These are phyloP conservation scores for Poeciliopsis turneri DNA, from an alignment of 2,797 vertebrate genomes.

Conservation along the genomic window DNA sequence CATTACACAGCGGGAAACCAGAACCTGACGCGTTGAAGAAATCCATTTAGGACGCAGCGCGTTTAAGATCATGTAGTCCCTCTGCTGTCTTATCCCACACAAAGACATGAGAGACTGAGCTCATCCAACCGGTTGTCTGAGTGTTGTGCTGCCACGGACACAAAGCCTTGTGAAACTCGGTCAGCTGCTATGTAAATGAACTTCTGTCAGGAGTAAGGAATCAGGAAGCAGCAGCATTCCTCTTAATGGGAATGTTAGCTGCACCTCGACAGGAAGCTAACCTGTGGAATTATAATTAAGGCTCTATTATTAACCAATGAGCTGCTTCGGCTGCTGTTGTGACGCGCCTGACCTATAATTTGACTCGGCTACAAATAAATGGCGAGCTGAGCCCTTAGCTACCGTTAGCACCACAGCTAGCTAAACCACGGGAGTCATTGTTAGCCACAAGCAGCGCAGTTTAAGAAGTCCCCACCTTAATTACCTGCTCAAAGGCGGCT, in stretches of 20 bases:
- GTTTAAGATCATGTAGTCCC: not conserved
- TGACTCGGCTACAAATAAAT: not conserved
- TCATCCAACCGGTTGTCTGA: not conserved
- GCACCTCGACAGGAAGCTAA: slow-evolving; percentile 14
- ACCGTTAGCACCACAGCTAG: slow-evolving; percentile 13
- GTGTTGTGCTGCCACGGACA: not conserved
- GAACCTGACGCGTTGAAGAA: not conserved
- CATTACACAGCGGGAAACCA: slow-evolving; percentile 38
- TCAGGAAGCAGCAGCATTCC: slow-evolving; percentile 55
- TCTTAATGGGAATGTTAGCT: slow-evolving; percentile 1
- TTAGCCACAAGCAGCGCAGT: not conserved
- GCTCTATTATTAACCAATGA: not conserved
- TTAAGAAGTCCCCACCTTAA: not conserved
- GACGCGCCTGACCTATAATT: not conserved
- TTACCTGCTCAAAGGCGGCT: slow-evolving; percentile 46
- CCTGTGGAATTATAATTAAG: not conserved
- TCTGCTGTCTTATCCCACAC: not conserved
- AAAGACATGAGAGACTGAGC: not conserved
- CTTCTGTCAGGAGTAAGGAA: slow-evolving; percentile 19
- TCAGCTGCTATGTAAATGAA: slow-evolving; percentile 27
- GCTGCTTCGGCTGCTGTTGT: not conserved
- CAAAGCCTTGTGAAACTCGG: not conserved
- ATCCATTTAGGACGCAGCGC: slow-evolving; percentile 35
- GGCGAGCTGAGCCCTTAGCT: slow-evolving; percentile 49
- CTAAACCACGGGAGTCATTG: not conserved